Percentiles rank a stretch among this genome's conserved stretches.
These are phyloP conservation scores for Tipula lateralis DNA, from an alignment of 2,888 invertebrate species.

Conservation along the genomic window DNA sequence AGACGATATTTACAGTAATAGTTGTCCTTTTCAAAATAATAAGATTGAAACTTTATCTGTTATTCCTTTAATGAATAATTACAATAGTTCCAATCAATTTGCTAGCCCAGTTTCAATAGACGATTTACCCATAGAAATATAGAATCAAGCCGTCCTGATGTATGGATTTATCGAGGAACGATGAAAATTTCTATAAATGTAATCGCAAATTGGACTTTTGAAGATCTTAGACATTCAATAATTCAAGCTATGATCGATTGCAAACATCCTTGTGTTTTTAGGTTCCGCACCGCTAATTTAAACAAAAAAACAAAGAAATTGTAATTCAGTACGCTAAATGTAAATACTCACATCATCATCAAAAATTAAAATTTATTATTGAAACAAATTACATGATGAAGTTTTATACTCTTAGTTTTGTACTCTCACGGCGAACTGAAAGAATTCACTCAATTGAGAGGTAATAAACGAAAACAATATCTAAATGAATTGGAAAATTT, in stretches of 20 bases:
- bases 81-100: too few relatives aligned
- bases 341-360: neutral
- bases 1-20: too few relatives aligned
- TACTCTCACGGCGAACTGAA: neutral
- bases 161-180: neutral
- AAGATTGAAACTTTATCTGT: too few relatives aligned
- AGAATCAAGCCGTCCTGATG: neutral
- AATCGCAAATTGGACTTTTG: neutral
- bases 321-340: neutral
- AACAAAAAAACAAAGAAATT: neutral
- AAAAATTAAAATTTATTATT: neutral
- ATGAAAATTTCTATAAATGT: neutral
- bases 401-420: neutral
- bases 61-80: too few relatives aligned
- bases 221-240: neutral
- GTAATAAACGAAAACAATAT: neutral
- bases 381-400: neutral
- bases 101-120: neutral
- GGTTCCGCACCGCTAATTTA: neutral
- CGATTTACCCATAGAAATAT: neutral
- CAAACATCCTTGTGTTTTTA: neutral
- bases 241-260: neutral
- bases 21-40: too few relatives aligned
- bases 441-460: neutral
- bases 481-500: neutral